These are phyloP conservation scores for Pasiphila rectangulata DNA, from an alignment of 2,888 invertebrate species.

Conservation along the genomic window DNA sequence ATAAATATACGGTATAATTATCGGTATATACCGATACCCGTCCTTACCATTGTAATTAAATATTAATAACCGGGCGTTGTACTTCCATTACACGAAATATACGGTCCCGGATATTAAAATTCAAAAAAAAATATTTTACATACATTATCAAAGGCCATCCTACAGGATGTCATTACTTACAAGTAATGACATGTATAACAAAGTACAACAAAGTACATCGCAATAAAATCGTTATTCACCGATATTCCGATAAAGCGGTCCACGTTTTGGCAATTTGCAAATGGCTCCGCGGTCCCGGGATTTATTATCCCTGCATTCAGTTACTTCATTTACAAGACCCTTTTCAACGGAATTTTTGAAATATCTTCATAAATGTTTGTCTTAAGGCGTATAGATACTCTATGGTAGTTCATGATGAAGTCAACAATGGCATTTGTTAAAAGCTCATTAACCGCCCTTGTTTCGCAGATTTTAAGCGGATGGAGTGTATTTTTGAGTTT, in stretches of 20 bases:
- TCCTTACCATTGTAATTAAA: too few relatives aligned
- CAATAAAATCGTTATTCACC: slow-evolving; percentile 30
- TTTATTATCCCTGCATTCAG: slow-evolving; percentile 36
- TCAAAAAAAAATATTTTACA: background rate
- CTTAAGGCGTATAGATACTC: background rate
- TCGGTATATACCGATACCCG: too few relatives aligned
- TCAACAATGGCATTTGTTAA: background rate
- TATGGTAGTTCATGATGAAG: background rate
- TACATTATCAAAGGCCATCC: slow-evolving; percentile 6
- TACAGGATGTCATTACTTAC: slow-evolving; percentile 7
- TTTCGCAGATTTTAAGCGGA: too few relatives aligned
- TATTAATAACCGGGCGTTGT: too few relatives aligned
- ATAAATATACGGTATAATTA: too few relatives aligned
- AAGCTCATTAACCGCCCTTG: background rate
- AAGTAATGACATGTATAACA: slow-evolving; percentile 20
- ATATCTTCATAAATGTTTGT: slow-evolving; percentile 5
- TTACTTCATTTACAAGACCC: slow-evolving; percentile 22
- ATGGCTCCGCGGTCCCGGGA: slow-evolving; percentile 37
- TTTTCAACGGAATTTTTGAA: slow-evolving; percentile 17
- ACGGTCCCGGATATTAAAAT: too few relatives aligned
- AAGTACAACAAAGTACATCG: slow-evolving; percentile 18
- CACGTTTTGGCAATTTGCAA: slow-evolving; percentile 43
- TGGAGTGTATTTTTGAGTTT: too few relatives aligned
- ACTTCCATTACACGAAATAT: too few relatives aligned
- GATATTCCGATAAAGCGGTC: slow-evolving; percentile 27